These are phyloP conservation scores for Mythimna pallens DNA, from an alignment of 2,888 invertebrate genomes.

Conservation along the genomic window DNA sequence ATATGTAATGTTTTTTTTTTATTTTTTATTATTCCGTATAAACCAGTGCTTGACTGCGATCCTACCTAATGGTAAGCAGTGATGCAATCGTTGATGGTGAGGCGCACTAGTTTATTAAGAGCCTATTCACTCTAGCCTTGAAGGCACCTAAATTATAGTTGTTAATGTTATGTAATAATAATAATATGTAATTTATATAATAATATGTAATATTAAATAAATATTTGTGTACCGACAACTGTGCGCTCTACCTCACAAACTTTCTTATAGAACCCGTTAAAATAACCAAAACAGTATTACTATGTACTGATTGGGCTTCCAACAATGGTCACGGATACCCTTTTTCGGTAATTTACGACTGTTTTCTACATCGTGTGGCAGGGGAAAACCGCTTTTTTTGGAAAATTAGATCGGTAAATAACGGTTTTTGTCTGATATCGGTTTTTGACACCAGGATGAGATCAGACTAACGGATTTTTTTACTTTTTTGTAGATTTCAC, in stretches of 20 bases:
- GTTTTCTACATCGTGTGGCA: slow-evolving; percentile 66
- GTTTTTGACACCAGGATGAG: slow-evolving; percentile 59
- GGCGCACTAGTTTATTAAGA: too few species aligned
- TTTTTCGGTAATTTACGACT: slow-evolving; percentile 78
- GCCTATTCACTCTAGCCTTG: too few species aligned
- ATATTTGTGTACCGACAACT: slow-evolving; percentile 20
- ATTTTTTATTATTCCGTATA: too few species aligned
- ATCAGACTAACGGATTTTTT: slow-evolving; percentile 67
- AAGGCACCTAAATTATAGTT: too few species aligned
- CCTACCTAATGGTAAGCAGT: too few species aligned
- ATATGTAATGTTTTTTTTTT: too few species aligned
- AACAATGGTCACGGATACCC: slow-evolving; percentile 72
- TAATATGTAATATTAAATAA: neutral
- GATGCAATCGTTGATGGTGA: too few species aligned
- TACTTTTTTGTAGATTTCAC: slow-evolving; percentile 13
- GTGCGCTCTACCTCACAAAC: slow-evolving; percentile 52
- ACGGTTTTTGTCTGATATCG: slow-evolving; percentile 69
- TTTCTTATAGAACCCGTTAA: slow-evolving; percentile 68
- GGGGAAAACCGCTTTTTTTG: slow-evolving; percentile 76
- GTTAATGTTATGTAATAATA: too few species aligned
- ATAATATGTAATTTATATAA: too few species aligned
- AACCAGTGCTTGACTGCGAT: too few species aligned
- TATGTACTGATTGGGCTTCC: slow-evolving; percentile 73
- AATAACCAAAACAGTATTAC: slow-evolving; percentile 68
- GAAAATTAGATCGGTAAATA: slow-evolving; percentile 75